Base-by-base conservation (phyloP, 2,888 invertebrate species). In the Disparrhopalites patrizii region DNA sequence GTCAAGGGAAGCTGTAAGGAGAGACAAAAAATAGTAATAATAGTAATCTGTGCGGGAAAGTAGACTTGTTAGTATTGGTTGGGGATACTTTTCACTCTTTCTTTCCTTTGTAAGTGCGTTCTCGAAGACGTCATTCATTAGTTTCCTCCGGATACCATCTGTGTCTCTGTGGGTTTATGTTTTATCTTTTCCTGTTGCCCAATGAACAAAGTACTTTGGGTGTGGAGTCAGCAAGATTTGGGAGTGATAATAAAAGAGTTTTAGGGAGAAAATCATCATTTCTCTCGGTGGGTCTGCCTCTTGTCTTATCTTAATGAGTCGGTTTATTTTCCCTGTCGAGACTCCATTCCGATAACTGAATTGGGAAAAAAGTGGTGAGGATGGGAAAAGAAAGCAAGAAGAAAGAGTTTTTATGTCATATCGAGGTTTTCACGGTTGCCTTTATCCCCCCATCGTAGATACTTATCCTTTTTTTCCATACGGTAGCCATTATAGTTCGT, bases 261-360 rank as follows among this genome's bases (percentile, higher is more conserved):
- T n/a, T 4, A 15, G n/a, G n/a, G 8, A 15, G n/a, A 43, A 43
- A 43, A 20, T 38, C 25, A 25, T 40, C 43, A 52, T 27, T 43
- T 20, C 43, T 43, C 4, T 43, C 43, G n/a, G n/a, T n/a, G n/a
- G n/a, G n/a, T 40, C 52, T 25, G 52, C n/a, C 28, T 25, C 18
- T 52, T 28, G 25, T 47, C 18, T 60, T 60, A 60, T 60, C 60
- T 60, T 47, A 60, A 60, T 60, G 23, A 60, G 47, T 43, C 47
- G 15, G 40, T 60, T 60, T 60, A 60, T 60, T 60, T 47, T 27
- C 30, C 20, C 3, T 56, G 56, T 56, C 56, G 38, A 56, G 23
- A 36, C 20, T n/a, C n/a, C n/a, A n/a, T n/a, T n/a, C n/a, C n/a
- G n/a, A n/a, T n/a, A n/a, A n/a, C n/a, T n/a, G n/a, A n/a, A n/a